Conservation (phyloP, 2,888 invertebrate species). For the Oscheius sp. region DNA sequence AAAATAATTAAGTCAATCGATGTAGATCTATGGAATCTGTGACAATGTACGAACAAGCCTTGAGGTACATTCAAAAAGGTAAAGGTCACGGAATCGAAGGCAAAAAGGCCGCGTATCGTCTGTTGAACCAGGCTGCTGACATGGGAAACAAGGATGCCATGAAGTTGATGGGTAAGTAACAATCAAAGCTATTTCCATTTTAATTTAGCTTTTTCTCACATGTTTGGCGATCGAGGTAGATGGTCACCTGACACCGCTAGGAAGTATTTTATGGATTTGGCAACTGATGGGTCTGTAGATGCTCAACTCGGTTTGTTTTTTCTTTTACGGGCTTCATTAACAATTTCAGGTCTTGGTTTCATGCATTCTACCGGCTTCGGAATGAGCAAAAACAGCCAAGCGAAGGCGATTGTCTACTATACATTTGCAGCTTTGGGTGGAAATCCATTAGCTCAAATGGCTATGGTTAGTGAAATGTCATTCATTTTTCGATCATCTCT, state of each 20-base stretch:
- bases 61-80: constrained; percentile 46
- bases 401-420: constrained; percentile 85
- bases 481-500: constrained; percentile 24
- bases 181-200: neutral
- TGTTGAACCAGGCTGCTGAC: constrained; percentile 85
- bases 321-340: neutral
- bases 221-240: constrained; percentile 85
- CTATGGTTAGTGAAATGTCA: constrained; percentile 77
- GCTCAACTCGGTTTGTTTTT: constrained; percentile 81
- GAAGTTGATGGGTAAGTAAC: constrained; percentile 81
- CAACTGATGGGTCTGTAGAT: constrained; percentile 81
- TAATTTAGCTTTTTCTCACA: constrained; percentile 81
- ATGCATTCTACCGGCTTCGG: constrained; percentile 75
- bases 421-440: constrained; percentile 91
- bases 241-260: constrained; percentile 84
- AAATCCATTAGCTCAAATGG: constrained; percentile 94
- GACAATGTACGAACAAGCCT: constrained; percentile 39
- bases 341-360: constrained; percentile 73
- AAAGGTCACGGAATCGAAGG: constrained; percentile 54
- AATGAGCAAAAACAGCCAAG: constrained; percentile 65
- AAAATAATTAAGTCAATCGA: neutral
- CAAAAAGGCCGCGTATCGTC: constrained; percentile 79
- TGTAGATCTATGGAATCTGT: constrained; percentile 14
- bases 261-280: constrained; percentile 80
- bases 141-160: constrained; percentile 85